Conservation (phyloP, 37 sponge, comb jelly and placozoan genomes). For the Beroe ovata region DNA sequence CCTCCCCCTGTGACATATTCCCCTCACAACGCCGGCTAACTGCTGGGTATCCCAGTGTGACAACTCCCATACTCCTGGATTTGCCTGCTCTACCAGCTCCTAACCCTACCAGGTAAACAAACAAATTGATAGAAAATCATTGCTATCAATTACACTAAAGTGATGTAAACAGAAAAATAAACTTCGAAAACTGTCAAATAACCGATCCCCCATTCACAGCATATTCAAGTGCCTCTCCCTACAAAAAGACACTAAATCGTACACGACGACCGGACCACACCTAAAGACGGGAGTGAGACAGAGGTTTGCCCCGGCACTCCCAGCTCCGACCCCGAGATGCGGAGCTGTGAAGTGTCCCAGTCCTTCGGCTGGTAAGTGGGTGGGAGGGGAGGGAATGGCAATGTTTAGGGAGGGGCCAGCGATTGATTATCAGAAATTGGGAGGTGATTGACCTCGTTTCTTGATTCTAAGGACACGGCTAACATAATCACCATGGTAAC, state of each 20-base stretch:
- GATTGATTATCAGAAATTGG: too few species aligned
- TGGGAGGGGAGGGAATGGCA: not conserved
- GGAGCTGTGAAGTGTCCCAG: not conserved
- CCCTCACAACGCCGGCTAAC: not conserved
- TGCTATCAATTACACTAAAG: too few species aligned
- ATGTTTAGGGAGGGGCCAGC: not conserved
- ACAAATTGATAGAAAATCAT: not conserved
- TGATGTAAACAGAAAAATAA: too few species aligned
- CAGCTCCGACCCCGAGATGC: not conserved
- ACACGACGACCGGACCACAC: not conserved
- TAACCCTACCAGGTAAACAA: constrained; percentile 10
- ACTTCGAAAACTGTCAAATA: too few species aligned
- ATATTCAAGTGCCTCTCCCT: constrained; percentile 51
- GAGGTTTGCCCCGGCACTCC: not conserved
- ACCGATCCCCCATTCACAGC: too few species aligned
- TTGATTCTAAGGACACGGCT: too few species aligned
- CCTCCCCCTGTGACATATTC: not conserved
- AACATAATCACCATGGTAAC: too few species aligned
- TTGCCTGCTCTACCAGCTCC: constrained; percentile 49
- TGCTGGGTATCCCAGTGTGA: not conserved
- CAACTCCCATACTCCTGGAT: not conserved
- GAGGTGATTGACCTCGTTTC: too few species aligned
- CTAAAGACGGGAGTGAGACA: not conserved
- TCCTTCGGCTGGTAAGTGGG: not conserved
- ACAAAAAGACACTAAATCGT: not conserved